Evolutionary conservation across 2,113 vertebrate species (phyloP), one percentile per base, ranked within the genome.

Genomic region (Serilophus lunatus): DNA sequence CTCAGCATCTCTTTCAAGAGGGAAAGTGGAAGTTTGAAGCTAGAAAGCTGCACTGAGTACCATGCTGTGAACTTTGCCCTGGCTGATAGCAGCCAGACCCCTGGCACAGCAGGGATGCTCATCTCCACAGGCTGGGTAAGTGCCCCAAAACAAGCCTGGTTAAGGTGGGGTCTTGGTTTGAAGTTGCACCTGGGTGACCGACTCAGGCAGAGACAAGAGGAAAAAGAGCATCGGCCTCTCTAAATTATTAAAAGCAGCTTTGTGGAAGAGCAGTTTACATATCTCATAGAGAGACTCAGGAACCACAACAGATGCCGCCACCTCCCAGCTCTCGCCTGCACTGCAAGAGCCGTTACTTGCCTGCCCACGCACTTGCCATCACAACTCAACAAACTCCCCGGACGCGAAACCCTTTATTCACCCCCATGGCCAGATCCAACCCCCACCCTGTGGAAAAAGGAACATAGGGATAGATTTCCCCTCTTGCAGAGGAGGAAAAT

Each of bases 251-350:
- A 92, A 42, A 70, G 42, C 47, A 77, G 59, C 33, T 80, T 40
- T 9, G 16, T 61, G 54, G 63, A 76, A 92, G 25, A 88, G 13
- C 12, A 4, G 68, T 20, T 50, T 83, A 47, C 5, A 1, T 31
- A 57, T 23, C 1, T 5, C 60, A 47, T 0, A 0, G 59, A 90
- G 88, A 86, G 64, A 72, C 92, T 42, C 44, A 3, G 82, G 86
- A 96, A 96, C 91, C 91, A 96, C 95, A 96, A 94, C 68, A 94
- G 88, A 88, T 57, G 2, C 33, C 2, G 23, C 28, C 6, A 24
- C 76, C 94, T 93, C 92, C 51, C 29, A 10, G 86, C 74, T 85
- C 87, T 94, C 11, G 18, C 53, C 70, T 71, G 87, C 9, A 3
- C 79, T 92, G 82, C 88, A 31, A 26, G 71, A 93, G 95, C 42